These are phyloP conservation scores for Montipora foliosa DNA, from an alignment of 64 coral and sea anemone genomes.

Conservation along the genomic window DNA sequence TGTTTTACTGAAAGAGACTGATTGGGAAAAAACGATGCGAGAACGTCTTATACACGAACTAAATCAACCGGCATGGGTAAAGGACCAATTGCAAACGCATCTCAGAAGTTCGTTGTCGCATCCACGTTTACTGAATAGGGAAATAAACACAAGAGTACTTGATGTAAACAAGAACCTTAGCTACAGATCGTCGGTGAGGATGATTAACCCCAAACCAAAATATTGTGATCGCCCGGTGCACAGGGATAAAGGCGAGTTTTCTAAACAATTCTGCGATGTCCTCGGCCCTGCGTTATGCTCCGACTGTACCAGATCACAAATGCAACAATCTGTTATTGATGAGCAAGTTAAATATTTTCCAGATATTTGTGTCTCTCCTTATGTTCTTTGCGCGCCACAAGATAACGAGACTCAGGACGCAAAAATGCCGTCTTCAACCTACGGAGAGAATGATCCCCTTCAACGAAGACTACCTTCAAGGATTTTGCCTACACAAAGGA, in stretches of 20 bases:
- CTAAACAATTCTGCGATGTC: constrained; percentile 69
- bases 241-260: constrained; percentile 12
- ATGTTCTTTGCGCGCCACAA: constrained; percentile 55
- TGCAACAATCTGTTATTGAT: constrained; percentile 30
- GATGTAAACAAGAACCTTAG: background rate
- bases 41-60: no score
- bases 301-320: constrained; percentile 40
- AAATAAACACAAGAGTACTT: background rate
- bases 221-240: constrained; percentile 10
- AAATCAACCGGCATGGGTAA: background rate
- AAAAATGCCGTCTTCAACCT: constrained; percentile 9
- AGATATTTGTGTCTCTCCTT: constrained; percentile 60
- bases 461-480: constrained; percentile 30
- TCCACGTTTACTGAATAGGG: no score
- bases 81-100: background rate
- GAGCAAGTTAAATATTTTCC: constrained; percentile 42
- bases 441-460: constrained; percentile 33
- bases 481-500: background rate
- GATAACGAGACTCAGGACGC: constrained; percentile 19
- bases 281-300: constrained; percentile 54
- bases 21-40: no score
- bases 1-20: no score
- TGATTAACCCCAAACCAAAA: constrained; percentile 8
- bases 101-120: no score
- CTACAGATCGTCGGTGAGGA: background rate